Evolutionary conservation across 2,888 invertebrate genomes (phyloP).

Genomic region (Calameuta filiformis): DNA sequence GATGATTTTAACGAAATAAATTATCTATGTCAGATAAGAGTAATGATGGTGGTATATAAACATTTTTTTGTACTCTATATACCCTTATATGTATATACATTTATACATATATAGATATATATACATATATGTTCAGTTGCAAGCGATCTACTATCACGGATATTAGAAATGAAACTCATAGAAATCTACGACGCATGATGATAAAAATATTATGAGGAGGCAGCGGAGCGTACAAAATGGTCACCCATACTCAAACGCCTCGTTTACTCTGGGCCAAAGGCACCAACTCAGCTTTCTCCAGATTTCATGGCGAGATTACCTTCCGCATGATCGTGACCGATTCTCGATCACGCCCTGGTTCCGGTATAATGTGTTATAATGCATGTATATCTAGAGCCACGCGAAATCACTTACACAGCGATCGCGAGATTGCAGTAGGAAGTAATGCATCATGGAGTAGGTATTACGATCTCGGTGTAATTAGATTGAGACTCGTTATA

Average conservation of each 20-base stretch:
- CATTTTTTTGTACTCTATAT: too few species aligned
- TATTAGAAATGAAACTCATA: not conserved
- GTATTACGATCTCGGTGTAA: not conserved
- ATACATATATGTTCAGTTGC: too few species aligned
- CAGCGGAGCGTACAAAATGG: conserved; percentile 38
- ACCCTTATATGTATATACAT: too few species aligned
- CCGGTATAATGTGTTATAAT: not conserved
- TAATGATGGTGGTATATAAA: too few species aligned
- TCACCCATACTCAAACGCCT: conserved; percentile 29
- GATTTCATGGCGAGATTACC: conserved; percentile 32
- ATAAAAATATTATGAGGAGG: not conserved
- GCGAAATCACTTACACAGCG: not conserved
- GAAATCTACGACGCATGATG: not conserved
- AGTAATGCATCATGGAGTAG: not conserved
- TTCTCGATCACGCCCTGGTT: not conserved
- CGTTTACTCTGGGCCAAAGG: conserved; percentile 34
- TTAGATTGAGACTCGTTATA: not conserved
- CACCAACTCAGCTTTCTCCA: conserved; percentile 42
- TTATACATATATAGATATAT: too few species aligned
- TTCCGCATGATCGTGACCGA: conserved; percentile 11
- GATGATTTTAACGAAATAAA: not conserved
- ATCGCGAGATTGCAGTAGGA: not conserved
- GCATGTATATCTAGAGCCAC: not conserved
- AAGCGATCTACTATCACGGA: not conserved
- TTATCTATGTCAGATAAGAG: not conserved